phyloP scores from a whole-genome alignment of 1,140 invertebrate species.

The Myzus persicae region DNA sequence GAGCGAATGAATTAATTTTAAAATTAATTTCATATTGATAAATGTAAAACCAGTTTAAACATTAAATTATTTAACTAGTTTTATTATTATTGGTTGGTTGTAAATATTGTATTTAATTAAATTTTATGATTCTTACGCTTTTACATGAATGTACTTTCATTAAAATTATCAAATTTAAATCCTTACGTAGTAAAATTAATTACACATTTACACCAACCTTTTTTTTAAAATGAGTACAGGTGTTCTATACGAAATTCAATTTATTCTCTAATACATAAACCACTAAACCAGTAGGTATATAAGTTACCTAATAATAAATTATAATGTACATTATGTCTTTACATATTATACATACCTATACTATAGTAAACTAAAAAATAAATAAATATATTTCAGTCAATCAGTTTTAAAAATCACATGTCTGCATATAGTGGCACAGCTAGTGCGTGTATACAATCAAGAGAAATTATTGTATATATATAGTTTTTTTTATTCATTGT shows the following conservation, averaged over 20 bases:
- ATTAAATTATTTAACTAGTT: background rate
- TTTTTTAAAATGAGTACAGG: no score
- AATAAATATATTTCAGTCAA: background rate
- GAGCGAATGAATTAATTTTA: background rate
- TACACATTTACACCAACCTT: no score
- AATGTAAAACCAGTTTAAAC: conserved; percentile 7
- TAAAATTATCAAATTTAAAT: background rate
- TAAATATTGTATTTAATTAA: conserved; percentile 13
- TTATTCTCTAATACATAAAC: no score
- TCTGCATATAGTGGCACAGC: no score
- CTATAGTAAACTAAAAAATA: background rate
- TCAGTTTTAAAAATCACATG: background rate
- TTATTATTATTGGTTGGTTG: background rate
- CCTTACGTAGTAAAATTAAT: background rate
- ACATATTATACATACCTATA: background rate
- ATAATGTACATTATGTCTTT: background rate
- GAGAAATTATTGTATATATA: background rate
- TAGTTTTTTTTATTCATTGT: background rate
- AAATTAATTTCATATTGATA: background rate
- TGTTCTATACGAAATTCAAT: no score
- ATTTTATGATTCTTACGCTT: background rate
- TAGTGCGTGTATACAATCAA: background rate
- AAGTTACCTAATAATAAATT: background rate
- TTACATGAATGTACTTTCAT: background rate
- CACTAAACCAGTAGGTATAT: no score